phyloP scores from a whole-genome alignment of 1,140 invertebrate genomes.

The Drosophila lacteicornis region DNA sequence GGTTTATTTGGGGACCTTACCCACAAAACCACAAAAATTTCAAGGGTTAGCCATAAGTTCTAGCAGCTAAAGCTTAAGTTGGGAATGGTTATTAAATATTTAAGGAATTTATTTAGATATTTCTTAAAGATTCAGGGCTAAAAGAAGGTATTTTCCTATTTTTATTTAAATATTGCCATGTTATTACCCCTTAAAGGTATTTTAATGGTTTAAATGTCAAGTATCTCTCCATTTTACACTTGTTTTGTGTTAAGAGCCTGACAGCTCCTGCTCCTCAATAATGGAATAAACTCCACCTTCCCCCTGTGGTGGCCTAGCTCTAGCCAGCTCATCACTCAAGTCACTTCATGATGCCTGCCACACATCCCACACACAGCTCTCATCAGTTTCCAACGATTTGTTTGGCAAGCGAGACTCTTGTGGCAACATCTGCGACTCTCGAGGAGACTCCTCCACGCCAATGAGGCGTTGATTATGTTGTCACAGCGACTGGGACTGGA shows the following conservation, averaged over 20 bases:
- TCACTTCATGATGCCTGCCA: conserved; percentile 17
- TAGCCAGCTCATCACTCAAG: conserved; percentile 30
- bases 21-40: not conserved
- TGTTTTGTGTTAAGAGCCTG: not conserved
- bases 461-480: conserved; percentile 79
- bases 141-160: not conserved
- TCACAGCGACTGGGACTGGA: conserved; percentile 35
- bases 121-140: not conserved
- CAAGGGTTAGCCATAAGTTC: too few relatives aligned
- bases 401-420: conserved; percentile 42
- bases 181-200: too few relatives aligned
- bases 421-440: conserved; percentile 41
- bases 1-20: not conserved
- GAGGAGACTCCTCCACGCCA: conserved; percentile 35
- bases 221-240: too few relatives aligned
- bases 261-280: not conserved
- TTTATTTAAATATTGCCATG: not conserved
- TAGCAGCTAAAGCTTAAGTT: not conserved
- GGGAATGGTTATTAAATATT: not conserved
- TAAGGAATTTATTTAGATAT: too few relatives aligned
- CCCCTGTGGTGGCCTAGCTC: conserved; percentile 6
- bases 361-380: conserved; percentile 3
- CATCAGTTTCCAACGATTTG: conserved; percentile 52
- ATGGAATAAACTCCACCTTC: conserved; percentile 1
- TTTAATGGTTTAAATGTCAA: too few relatives aligned